phyloP scores from a whole-genome alignment of 2,797 vertebrate species.

The Malurus leucopterus region DNA sequence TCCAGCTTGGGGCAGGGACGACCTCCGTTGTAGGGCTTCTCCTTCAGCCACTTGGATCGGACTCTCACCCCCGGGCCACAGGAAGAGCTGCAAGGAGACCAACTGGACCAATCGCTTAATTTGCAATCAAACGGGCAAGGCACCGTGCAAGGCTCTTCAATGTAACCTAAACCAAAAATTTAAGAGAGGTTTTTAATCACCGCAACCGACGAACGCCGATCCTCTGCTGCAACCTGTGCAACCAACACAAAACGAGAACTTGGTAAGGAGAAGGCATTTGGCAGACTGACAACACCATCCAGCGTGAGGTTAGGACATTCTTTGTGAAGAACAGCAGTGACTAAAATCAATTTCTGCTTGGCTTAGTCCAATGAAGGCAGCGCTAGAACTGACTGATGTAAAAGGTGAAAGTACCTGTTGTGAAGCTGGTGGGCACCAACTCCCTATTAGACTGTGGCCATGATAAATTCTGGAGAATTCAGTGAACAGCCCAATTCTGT shows the following conservation, averaged over 20 bases:
- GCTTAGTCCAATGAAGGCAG: neutral
- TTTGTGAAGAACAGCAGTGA: neutral
- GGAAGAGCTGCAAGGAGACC: constrained; percentile 88
- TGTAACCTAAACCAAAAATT: constrained; percentile 79
- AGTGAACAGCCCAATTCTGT: neutral
- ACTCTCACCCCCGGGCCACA: constrained; percentile 88
- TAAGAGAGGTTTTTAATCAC: constrained; percentile 25
- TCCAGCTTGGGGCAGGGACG: constrained; percentile 93
- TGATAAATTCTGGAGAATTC: neutral
- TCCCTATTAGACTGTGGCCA: neutral
- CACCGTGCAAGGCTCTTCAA: constrained; percentile 84
- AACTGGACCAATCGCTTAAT: constrained; percentile 93
- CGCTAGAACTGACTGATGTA: neutral
- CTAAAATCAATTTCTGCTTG: neutral
- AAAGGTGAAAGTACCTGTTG: neutral
- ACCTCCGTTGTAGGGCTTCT: constrained; percentile 94
- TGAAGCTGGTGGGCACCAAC: neutral
- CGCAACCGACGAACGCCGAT: accelerated
- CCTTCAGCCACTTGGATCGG: constrained; percentile 92
- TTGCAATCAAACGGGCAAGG: constrained; percentile 96
- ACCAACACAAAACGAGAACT: neutral
- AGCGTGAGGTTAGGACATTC: accelerated
- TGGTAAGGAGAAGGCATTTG: neutral
- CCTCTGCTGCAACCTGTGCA: neutral
- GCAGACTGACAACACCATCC: neutral